Conservation (phyloP, 1,140 invertebrate species). For the Reticulitermes speratus region DNA sequence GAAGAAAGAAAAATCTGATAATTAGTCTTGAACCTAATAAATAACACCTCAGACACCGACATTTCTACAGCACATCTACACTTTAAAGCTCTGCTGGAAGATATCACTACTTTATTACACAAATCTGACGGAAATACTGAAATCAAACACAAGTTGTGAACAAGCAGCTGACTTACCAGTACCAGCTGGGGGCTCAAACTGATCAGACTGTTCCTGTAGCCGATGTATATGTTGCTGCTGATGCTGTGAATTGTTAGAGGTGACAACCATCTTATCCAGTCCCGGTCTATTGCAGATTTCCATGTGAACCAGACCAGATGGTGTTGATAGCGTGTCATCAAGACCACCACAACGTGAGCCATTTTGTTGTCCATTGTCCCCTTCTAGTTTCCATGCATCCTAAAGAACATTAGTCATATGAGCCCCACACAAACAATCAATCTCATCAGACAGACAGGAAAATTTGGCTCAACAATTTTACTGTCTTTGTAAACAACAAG, state of each 20-base stretch:
- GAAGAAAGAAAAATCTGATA: too few species aligned
- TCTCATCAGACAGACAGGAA: too few species aligned
- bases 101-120: too few species aligned
- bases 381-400: slow-evolving; percentile 63
- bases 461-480: too few species aligned
- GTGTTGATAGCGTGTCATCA: slow-evolving; percentile 46
- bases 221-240: background rate
- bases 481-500: too few species aligned
- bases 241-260: slow-evolving; percentile 43
- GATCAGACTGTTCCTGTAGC: background rate
- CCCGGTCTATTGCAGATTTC: slow-evolving; percentile 56
- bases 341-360: background rate
- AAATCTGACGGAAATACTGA: background rate
- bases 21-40: too few species aligned
- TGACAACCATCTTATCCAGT: slow-evolving; percentile 58
- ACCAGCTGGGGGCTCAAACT: background rate
- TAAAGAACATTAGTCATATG: slow-evolving; percentile 43
- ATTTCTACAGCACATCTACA: too few species aligned
- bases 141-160: background rate
- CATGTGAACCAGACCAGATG: slow-evolving; percentile 41
- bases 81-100: too few species aligned
- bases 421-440: background rate
- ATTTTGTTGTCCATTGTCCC: slow-evolving; percentile 35
- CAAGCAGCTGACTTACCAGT: background rate
- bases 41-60: too few species aligned